Percentiles rank a stretch among this genome's conserved stretches.
Evolutionary conservation across 2,888 invertebrate species (phyloP).

Genomic region (Acrobasis repandana): DNA sequence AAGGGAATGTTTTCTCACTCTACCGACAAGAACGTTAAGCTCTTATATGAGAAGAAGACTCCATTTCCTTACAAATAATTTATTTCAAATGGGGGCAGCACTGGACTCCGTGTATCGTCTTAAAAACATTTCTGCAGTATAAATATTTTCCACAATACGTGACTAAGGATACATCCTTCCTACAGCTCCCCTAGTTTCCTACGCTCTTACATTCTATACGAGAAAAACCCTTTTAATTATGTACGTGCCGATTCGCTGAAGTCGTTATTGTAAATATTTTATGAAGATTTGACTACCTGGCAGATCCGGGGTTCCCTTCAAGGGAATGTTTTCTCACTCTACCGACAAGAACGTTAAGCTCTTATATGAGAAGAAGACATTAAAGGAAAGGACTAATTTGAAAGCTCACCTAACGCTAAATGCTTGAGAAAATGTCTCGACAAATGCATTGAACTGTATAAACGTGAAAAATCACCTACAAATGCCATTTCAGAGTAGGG

Average conservation of each 20-base stretch:
- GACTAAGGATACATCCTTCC: background rate
- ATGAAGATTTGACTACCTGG: conserved; percentile 19
- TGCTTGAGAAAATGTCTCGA: background rate
- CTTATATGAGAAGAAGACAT: too few species aligned
- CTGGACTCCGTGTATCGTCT: too few species aligned
- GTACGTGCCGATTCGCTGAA: conserved; percentile 29
- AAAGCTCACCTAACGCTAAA: too few species aligned
- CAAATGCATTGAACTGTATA: background rate
- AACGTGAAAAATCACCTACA: background rate
- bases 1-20: conserved; percentile 14
- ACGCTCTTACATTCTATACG: background rate
- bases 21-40: too few species aligned
- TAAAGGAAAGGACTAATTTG: too few species aligned
- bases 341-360: too few species aligned
- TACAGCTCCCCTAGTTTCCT: background rate
- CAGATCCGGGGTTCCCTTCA: conserved; percentile 1
- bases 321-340: conserved; percentile 23
- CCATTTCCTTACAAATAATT: too few species aligned
- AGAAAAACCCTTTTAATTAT: conserved; percentile 26
- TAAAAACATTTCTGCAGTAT: too few species aligned
- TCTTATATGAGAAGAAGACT: too few species aligned
- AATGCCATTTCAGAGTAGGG: too few species aligned
- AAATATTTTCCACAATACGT: background rate
- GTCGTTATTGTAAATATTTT: conserved; percentile 29
- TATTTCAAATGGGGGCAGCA: too few species aligned